A percentile compares a stretch with the other conserved stretches of the same genome.
Conservation (phyloP, 2,797 vertebrate species). For the Mycteria americana region DNA sequence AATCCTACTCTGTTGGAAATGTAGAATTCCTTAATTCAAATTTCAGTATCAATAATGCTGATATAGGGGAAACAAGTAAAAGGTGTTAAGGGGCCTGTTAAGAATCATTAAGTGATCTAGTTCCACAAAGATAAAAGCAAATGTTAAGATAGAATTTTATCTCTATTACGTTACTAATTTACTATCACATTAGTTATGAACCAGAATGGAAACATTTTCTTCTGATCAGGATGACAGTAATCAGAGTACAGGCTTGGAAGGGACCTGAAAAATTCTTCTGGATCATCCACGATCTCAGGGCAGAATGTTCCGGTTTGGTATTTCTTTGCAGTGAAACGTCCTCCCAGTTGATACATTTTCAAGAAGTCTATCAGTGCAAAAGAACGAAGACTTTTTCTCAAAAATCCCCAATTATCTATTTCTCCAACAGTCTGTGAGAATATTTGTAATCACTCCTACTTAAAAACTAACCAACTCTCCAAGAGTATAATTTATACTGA, state of each 20-base stretch:
- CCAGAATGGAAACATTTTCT: neutral
- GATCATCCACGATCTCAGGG: neutral
- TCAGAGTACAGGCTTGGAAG: neutral
- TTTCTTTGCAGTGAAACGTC: neutral
- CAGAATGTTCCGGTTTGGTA: neutral
- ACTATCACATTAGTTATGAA: neutral
- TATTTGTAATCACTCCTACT: neutral
- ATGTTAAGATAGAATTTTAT: neutral
- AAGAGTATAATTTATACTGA: neutral
- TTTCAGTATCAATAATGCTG: slow-evolving; percentile 18
- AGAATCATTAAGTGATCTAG: neutral
- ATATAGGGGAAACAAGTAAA: slow-evolving; percentile 1
- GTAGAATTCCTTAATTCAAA: slow-evolving; percentile 34
- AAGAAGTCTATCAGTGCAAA: neutral
- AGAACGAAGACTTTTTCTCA: neutral
- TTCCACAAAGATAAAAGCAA: neutral
- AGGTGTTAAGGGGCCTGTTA: neutral
- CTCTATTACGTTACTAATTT: neutral
- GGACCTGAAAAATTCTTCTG: neutral
- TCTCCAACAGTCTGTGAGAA: neutral
- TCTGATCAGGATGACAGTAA: neutral
- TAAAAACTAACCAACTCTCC: neutral
- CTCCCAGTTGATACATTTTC: neutral
- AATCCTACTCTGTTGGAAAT: slow-evolving; percentile 37
- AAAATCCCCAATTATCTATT: neutral